Percentiles rank a stretch among this genome's conserved stretches.
Conservation (phyloP, 2,113 vertebrate species). For the Meleagris gallopavo region DNA sequence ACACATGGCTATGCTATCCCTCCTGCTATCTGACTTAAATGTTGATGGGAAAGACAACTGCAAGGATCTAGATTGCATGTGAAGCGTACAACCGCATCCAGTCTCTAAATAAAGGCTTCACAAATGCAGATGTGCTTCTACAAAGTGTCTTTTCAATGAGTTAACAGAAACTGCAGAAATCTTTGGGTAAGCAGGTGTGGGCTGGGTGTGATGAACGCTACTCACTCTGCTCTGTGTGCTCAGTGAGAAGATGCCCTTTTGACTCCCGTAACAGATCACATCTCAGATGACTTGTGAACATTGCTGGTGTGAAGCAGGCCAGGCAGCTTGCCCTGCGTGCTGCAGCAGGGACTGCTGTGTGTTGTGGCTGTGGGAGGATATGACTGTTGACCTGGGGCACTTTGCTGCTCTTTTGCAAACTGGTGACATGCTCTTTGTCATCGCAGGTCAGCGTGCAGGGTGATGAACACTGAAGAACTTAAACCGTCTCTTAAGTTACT, state of each 20-base stretch:
- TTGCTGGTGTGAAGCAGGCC: not conserved
- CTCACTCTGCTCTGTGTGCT: fast-evolving
- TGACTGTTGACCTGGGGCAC: not conserved
- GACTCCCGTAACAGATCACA: not conserved
- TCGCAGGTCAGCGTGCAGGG: not conserved
- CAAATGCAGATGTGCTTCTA: not conserved
- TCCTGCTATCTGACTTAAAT: not conserved
- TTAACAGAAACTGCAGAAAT: not conserved
- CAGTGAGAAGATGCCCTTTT: not conserved
- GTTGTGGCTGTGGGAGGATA: not conserved
- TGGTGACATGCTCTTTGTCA: not conserved
- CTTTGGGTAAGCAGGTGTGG: not conserved
- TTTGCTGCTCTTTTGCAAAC: not conserved
- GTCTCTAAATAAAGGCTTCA: not conserved
- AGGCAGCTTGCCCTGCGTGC: not conserved
- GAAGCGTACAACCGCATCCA: not conserved
- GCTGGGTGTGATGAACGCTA: not conserved
- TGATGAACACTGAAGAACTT: not conserved
- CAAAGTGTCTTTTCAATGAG: not conserved
- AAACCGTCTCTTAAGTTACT: not conserved
- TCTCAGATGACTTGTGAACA: not conserved
- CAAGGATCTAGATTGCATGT: not conserved
- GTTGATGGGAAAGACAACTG: not conserved
- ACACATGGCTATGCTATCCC: not conserved
- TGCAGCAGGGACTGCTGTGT: not conserved